phyloP scores from a whole-genome alignment of 1,140 invertebrate species.

The Drosophila sulfurigaster region DNA sequence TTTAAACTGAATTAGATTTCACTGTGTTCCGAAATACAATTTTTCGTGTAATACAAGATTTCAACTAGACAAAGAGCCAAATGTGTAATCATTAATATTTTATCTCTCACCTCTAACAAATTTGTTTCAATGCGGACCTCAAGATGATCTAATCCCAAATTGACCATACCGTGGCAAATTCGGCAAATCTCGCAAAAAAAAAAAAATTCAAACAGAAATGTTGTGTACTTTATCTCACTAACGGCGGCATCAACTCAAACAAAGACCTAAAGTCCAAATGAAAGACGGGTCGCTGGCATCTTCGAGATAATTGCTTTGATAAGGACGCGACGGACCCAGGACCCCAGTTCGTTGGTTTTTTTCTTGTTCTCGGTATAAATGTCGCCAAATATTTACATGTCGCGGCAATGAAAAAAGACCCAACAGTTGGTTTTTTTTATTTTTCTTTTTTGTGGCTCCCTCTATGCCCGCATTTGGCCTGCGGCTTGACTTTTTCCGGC shows the following conservation, averaged over 20 bases:
- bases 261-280: constrained; percentile 42
- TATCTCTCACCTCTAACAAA: no score
- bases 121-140: no score
- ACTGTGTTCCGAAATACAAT: no score
- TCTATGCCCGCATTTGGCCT: constrained; percentile 69
- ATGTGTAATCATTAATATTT: no score
- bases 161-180: constrained; percentile 73
- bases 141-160: constrained; percentile 60
- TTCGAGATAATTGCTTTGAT: constrained; percentile 82
- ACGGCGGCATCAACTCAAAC: constrained; percentile 66
- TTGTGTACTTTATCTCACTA: constrained; percentile 79
- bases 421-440: constrained; percentile 20
- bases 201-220: constrained; percentile 74
- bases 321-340: constrained; percentile 53
- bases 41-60: no score
- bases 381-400: constrained; percentile 82
- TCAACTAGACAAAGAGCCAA: no score
- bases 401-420: constrained; percentile 63
- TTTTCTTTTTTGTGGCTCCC: constrained; percentile 5
- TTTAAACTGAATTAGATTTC: no score
- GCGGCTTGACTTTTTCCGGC: constrained; percentile 73
- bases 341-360: background rate
- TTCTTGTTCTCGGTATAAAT: constrained; percentile 68
- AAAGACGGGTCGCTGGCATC: constrained; percentile 33
- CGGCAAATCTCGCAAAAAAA: constrained; percentile 41